Evolutionary conservation across 2,797 vertebrate species (phyloP).

Genomic region (Ptychadena robeensis): DNA sequence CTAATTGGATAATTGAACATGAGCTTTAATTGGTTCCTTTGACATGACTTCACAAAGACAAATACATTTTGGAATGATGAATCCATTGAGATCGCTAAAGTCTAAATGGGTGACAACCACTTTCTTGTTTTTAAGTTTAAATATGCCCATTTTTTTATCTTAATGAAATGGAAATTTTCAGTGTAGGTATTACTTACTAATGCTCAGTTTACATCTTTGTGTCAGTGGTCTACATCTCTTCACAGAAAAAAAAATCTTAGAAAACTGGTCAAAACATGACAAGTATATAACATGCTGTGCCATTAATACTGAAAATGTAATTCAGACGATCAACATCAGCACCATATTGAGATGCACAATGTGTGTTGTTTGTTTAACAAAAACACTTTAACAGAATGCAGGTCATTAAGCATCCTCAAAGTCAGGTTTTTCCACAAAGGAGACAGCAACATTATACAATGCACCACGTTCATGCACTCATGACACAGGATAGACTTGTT

Average conservation of each 20-base stretch:
- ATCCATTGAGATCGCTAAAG: background rate
- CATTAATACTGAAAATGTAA: constrained; percentile 27
- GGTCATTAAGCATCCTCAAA: constrained; percentile 30
- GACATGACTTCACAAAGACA: background rate
- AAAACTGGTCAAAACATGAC: constrained; percentile 16
- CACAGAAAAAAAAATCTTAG: background rate
- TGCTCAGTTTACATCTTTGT: background rate
- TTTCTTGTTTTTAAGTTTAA: background rate
- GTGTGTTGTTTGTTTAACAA: constrained; percentile 35
- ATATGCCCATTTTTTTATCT: background rate
- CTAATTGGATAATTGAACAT: constrained; percentile 25
- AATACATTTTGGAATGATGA: background rate
- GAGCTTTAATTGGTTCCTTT: background rate
- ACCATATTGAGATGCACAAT: constrained; percentile 43
- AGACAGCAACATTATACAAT: constrained; percentile 20
- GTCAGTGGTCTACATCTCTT: background rate
- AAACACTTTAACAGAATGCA: constrained; percentile 29
- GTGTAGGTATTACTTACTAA: background rate
- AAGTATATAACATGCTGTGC: constrained; percentile 29
- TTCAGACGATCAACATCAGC: constrained; percentile 25
- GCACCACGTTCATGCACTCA: background rate
- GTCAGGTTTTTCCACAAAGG: constrained; percentile 2
- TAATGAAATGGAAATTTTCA: background rate
- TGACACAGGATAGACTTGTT: background rate
- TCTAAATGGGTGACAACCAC: background rate